Evolutionary conservation across 2,797 vertebrate genomes (phyloP).

Genomic region (Chelonia mydas): DNA sequence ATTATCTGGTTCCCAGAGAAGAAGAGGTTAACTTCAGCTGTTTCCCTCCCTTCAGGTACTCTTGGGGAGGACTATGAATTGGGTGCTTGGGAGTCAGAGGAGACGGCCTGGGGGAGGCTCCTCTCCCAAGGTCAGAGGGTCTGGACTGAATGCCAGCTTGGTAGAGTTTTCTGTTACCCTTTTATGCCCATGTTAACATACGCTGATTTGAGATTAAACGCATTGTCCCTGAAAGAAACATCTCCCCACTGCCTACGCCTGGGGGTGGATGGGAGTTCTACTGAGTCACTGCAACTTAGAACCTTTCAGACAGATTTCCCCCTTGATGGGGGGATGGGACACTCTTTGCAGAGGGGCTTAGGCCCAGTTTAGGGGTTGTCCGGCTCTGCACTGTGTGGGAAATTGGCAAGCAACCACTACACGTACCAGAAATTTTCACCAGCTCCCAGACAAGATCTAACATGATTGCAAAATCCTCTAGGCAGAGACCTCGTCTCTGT

Average conservation of each 20-base stretch:
- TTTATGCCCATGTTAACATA: rapidly evolving
- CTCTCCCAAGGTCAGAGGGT: rapidly evolving
- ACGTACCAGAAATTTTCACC: rapidly evolving
- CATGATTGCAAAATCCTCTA: not conserved
- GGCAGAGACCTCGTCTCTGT: not conserved
- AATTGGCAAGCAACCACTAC: not conserved
- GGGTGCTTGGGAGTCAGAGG: not conserved
- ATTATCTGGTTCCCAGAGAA: not conserved
- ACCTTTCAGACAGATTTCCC: not conserved
- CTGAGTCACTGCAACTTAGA: not conserved
- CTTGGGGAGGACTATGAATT: rapidly evolving
- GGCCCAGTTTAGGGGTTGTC: not conserved
- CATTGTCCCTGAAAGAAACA: not conserved
- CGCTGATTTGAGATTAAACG: not conserved
- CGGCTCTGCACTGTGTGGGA: not conserved
- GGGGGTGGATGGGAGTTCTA: rapidly evolving
- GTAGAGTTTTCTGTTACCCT: rapidly evolving
- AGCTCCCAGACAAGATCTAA: not conserved
- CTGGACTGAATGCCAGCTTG: not conserved
- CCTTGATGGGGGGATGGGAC: not conserved
- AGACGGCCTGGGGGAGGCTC: not conserved
- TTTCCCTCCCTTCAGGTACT: not conserved
- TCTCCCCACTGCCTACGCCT: rapidly evolving
- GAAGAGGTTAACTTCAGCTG: not conserved
- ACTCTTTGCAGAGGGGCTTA: rapidly evolving